Evolutionary conservation across 2,888 invertebrate species (phyloP).

Genomic region (Piscicola geometra): DNA sequence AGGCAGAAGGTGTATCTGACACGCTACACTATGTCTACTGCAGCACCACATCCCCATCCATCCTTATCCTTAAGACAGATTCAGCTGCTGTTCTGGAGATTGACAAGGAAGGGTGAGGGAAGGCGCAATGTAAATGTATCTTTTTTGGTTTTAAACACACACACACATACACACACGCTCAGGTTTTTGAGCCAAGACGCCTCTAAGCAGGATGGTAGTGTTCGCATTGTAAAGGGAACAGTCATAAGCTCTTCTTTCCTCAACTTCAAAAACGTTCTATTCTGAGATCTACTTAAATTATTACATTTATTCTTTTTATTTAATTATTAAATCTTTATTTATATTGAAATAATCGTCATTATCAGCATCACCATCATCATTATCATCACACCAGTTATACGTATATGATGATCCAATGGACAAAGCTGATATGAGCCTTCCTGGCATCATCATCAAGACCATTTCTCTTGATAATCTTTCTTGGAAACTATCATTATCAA

Average conservation of each 20-base stretch:
- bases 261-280: not conserved
- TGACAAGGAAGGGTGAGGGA: too few relatives aligned
- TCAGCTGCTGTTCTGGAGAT: too few relatives aligned
- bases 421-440: not conserved
- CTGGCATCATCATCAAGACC: not conserved
- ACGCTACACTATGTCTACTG: conserved; percentile 23
- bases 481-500: too few relatives aligned
- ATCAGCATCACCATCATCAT: not conserved
- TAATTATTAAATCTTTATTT: not conserved
- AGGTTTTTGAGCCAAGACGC: not conserved
- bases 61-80: conserved; percentile 13
- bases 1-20: not conserved
- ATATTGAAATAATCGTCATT: not conserved
- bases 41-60: not conserved
- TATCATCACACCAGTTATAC: conserved; percentile 9
- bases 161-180: too few relatives aligned
- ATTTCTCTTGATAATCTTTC: not conserved
- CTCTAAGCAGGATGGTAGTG: conserved; percentile 9
- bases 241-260: conserved; percentile 8
- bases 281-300: not conserved
- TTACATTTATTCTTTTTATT: not conserved
- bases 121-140: too few relatives aligned
- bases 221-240: not conserved
- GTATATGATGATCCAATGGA: conserved; percentile 9
- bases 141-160: too few relatives aligned